Conservation (phyloP, 2,888 invertebrate genomes). For the Hemistola chrysoprasaria region DNA sequence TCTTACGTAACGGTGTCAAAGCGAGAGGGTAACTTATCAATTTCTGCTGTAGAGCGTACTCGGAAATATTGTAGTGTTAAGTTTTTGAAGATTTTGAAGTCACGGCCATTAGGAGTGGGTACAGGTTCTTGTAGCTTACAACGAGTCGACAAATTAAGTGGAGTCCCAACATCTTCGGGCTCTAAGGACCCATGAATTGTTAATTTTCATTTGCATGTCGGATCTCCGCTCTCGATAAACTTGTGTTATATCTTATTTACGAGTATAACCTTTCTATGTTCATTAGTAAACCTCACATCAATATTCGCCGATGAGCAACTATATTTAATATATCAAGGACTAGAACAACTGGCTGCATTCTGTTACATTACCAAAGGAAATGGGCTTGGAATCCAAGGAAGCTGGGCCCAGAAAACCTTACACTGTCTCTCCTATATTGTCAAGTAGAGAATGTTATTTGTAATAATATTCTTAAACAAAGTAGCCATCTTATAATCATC, state of each 20-base stretch:
- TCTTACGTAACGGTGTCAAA: constrained; percentile 15
- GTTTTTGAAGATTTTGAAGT: constrained; percentile 15
- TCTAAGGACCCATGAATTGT: constrained; percentile 15
- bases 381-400: too few species aligned
- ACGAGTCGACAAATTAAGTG: constrained; percentile 18
- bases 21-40: constrained; percentile 19
- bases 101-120: constrained; percentile 20
- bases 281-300: not conserved
- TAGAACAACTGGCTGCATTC: too few species aligned
- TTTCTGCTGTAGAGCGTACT: constrained; percentile 10
- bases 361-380: too few species aligned
- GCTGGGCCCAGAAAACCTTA: too few species aligned
- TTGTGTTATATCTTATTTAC: constrained; percentile 9
- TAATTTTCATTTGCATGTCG: constrained; percentile 18
- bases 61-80: constrained; percentile 15
- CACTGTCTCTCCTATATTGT: too few species aligned
- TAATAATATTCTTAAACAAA: too few species aligned
- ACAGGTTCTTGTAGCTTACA: constrained; percentile 16
- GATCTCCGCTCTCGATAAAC: constrained; percentile 6
- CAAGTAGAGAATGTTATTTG: too few species aligned
- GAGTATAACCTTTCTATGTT: not conserved
- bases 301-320: too few species aligned
- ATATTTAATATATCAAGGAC: too few species aligned
- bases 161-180: constrained; percentile 7
- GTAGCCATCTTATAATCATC: too few species aligned